Base-by-base conservation (phyloP, 2,113 vertebrate genomes). In the Menura novaehollandiae region DNA sequence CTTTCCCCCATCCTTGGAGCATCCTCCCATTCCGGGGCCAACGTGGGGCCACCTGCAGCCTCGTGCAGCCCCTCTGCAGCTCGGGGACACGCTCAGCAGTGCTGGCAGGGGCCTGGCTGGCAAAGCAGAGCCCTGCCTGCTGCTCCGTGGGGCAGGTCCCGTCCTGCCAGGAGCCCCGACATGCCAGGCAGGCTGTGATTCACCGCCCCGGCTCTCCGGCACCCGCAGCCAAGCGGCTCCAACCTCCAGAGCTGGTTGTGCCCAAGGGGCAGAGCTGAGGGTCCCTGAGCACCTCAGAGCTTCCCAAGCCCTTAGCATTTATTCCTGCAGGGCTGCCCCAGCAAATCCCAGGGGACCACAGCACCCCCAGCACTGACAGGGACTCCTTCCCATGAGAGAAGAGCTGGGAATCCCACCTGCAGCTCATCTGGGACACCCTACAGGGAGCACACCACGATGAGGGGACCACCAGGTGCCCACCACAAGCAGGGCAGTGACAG, bases 361-460 rank as follows among this genome's bases (percentile, higher is more conserved):
- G 58, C 55, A 15, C 8, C 12, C 15, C 6, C 49, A 5, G 35
- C 11, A 7, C 1, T 14, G 64, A 11, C 1, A 28, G 19, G 20
- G 1, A 5, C 30, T 85, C 23, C 56, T 51, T 37, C 35, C 47
- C 60, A 1, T 2, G 60, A 35, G 24, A 16, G 23, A 17, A 35
- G 32, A 44, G 47, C 52, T 27, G 44, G 8, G 30, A 46, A 41
- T 67, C 10, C 32, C 91, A 69, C 8, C 59, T 18, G 87, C 26
- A 4, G 30, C 62, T 85, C 27, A 1, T 5, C 23, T 1, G 22
- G 73, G 72, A n/a, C 41, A n/a, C 18, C 4, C 1, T 1, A 4
- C 1, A 21, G 62, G 56, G 39, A 59, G 11, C 52, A 3, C 52
- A 9, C 3, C 10, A 2, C 0, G 7, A 23, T 8, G 21, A 44